Conservation (phyloP, 1,140 invertebrate species). For the Drosophila ercepeae region DNA sequence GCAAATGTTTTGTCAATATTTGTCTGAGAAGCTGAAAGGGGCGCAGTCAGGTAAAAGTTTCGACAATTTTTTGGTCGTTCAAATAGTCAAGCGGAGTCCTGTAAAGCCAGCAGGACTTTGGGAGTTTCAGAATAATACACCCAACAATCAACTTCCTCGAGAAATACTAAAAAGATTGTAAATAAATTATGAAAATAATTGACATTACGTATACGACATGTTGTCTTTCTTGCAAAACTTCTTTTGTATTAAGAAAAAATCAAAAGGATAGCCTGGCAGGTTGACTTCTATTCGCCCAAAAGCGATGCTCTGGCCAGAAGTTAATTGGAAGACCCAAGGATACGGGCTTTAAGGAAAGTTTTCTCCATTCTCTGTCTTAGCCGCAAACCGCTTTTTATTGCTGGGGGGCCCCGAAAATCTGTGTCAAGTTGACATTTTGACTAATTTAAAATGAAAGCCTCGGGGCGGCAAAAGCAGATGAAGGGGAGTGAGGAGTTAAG, state of each 20-base stretch:
- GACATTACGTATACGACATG: background rate
- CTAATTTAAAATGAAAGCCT: conserved; percentile 72
- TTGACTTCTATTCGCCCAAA: background rate
- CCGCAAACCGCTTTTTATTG: conserved; percentile 49
- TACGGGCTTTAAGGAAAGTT: conserved; percentile 29
- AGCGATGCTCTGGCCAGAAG: conserved; percentile 23
- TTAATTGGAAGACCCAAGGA: conserved; percentile 44
- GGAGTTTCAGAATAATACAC: background rate
- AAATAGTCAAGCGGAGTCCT: background rate
- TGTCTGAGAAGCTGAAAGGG: conserved; percentile 29
- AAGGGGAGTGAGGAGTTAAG: conserved; percentile 7
- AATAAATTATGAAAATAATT: background rate
- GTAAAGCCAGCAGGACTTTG: background rate
- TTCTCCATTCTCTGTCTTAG: conserved; percentile 22
- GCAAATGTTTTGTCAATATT: conserved; percentile 80
- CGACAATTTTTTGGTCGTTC: conserved; percentile 3
- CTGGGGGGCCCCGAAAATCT: conserved; percentile 57
- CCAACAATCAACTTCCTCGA: too few species aligned
- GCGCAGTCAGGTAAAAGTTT: conserved; percentile 35
- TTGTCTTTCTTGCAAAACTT: background rate
- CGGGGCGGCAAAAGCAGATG: conserved; percentile 11
- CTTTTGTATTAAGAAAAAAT: background rate
- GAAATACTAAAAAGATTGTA: background rate
- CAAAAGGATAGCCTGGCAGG: background rate
- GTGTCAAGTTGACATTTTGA: conserved; percentile 82